Percentiles rank a stretch among this genome's conserved stretches.
phyloP scores from a whole-genome alignment of 2,113 vertebrate species.

The Okapia johnstoni region DNA sequence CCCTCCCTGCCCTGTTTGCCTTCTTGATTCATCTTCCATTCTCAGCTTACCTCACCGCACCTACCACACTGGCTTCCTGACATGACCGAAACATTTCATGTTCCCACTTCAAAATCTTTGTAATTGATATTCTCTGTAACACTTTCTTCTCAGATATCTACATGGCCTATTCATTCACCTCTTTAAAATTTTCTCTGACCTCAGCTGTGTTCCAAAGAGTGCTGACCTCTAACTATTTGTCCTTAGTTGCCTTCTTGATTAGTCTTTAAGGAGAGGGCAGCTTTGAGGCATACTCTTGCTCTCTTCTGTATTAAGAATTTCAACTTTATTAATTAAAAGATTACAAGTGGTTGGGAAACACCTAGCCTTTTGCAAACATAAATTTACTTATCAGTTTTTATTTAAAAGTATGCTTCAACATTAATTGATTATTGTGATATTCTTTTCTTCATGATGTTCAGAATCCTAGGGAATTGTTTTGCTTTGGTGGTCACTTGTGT shows the following conservation, averaged over 20 bases:
- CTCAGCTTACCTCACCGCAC: neutral
- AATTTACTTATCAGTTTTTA: neutral
- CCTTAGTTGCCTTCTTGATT: neutral
- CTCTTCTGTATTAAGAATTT: constrained; percentile 10
- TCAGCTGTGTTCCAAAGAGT: neutral
- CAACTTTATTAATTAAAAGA: neutral
- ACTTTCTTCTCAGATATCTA: neutral
- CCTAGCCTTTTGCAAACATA: neutral
- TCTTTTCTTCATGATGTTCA: neutral
- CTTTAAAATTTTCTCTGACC: neutral
- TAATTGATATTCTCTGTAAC: neutral
- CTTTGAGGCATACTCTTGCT: neutral
- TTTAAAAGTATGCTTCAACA: neutral
- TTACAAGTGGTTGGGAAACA: neutral
- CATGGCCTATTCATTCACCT: neutral
- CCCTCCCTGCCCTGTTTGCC: neutral
- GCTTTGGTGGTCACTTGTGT: neutral
- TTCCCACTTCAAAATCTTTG: neutral
- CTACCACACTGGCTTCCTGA: neutral
- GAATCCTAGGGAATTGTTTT: neutral
- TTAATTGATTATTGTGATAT: neutral
- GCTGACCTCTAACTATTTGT: neutral
- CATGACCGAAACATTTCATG: neutral
- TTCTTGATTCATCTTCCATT: neutral
- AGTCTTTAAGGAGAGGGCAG: neutral